These are phyloP conservation scores for Hymenochirus boettgeri DNA, from an alignment of 2,113 vertebrate species.

Conservation along the genomic window DNA sequence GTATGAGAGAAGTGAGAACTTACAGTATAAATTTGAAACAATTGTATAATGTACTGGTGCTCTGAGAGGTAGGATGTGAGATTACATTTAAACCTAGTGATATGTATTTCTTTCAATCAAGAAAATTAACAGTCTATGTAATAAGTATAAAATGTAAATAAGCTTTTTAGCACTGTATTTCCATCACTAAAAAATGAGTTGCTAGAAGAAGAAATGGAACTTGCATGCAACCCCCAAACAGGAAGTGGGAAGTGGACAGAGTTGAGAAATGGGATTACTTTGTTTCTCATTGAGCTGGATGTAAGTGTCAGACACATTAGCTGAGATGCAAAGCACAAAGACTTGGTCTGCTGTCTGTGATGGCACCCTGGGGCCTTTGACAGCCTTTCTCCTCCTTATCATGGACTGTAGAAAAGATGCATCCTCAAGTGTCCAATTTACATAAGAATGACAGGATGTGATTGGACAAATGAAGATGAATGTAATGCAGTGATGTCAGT, in stretches of 20 bases:
- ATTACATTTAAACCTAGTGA: too few relatives aligned
- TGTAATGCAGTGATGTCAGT: slow-evolving; percentile 63
- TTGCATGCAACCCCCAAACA: slow-evolving; percentile 52
- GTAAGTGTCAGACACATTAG: slow-evolving; percentile 58
- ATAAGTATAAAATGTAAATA: too few relatives aligned
- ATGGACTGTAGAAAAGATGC: slow-evolving; percentile 52
- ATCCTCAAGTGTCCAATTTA: slow-evolving; percentile 60
- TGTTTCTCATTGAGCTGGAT: slow-evolving; percentile 57
- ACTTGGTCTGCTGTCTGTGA: slow-evolving; percentile 39
- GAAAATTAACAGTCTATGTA: too few relatives aligned
- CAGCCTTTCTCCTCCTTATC: slow-evolving; percentile 48
- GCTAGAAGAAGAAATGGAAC: too few relatives aligned
- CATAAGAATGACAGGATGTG: slow-evolving; percentile 72
- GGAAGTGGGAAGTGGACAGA: slow-evolving; percentile 60
- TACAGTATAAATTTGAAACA: too few relatives aligned
- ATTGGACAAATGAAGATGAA: slow-evolving; percentile 76
- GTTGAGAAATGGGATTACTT: slow-evolving; percentile 61
- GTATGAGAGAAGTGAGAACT: too few relatives aligned
- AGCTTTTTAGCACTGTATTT: too few relatives aligned
- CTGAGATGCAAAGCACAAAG: slow-evolving; percentile 60
- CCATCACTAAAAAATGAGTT: too few relatives aligned
- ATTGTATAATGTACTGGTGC: too few relatives aligned
- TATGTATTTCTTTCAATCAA: too few relatives aligned
- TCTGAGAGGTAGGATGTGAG: too few relatives aligned
- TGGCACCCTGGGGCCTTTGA: slow-evolving; percentile 51